phyloP scores from a whole-genome alignment of 2,888 invertebrate species.

The Plusia festucae region DNA sequence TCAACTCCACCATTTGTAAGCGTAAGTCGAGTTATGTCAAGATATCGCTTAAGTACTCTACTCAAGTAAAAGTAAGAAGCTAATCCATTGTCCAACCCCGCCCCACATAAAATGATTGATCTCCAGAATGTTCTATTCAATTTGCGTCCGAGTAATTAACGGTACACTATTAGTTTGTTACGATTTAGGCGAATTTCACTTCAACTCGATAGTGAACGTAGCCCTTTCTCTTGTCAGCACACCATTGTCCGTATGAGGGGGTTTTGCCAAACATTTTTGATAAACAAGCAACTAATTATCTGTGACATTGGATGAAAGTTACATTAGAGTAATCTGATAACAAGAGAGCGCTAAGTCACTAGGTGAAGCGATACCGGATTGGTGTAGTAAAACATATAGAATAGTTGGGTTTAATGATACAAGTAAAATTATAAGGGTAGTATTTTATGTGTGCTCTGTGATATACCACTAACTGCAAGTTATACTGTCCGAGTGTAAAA shows the following conservation, averaged over 20 bases:
- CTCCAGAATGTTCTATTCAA: slow-evolving; percentile 24
- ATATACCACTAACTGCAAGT: too few species aligned
- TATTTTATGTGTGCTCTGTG: too few species aligned
- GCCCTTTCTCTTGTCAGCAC: slow-evolving; percentile 63
- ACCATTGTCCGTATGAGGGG: slow-evolving; percentile 51
- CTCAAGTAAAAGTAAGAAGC: neutral
- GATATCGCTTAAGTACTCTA: neutral
- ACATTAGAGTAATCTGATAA: slow-evolving; percentile 65
- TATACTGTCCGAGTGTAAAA: too few species aligned
- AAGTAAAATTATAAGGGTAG: too few species aligned
- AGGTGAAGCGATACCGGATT: slow-evolving; percentile 28
- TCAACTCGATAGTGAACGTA: slow-evolving; percentile 38
- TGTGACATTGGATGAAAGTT: slow-evolving; percentile 67
- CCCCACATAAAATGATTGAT: slow-evolving; percentile 17
- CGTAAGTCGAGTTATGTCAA: too few species aligned
- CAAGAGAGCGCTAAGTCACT: neutral
- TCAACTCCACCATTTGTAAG: too few species aligned
- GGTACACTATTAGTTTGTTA: slow-evolving; percentile 26
- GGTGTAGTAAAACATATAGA: too few species aligned
- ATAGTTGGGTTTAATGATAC: too few species aligned
- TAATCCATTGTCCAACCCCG: slow-evolving; percentile 2
- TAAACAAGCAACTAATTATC: slow-evolving; percentile 73
- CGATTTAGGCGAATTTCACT: slow-evolving; percentile 45
- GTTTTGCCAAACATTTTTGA: slow-evolving; percentile 66
- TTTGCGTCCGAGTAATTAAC: slow-evolving; percentile 27